Evolutionary conservation across 2,888 invertebrate species (phyloP).

Genomic region (Petrolisthes manimaculis): DNA sequence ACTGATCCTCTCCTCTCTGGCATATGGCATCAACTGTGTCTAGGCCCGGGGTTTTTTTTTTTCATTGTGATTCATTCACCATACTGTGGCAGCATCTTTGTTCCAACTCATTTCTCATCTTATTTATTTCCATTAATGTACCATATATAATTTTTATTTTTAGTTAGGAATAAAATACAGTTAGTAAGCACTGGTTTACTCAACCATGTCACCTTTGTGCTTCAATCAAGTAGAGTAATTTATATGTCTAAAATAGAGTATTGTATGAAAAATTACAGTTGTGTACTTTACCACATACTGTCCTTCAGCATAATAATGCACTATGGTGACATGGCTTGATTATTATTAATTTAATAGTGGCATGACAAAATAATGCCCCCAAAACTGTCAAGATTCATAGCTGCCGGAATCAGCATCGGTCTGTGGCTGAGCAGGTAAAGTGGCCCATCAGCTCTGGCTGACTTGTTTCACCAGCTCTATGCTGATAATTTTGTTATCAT

Average conservation of each 20-base stretch:
- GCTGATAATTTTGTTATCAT: conserved; percentile 47
- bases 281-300: not conserved
- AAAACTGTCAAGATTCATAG: conserved; percentile 51
- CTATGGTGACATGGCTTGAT: conserved; percentile 55
- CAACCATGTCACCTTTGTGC: conserved; percentile 57
- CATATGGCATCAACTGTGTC: conserved; percentile 36
- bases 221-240: not conserved
- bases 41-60: not conserved
- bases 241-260: too few species aligned
- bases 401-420: conserved; percentile 63
- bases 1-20: conserved; percentile 44
- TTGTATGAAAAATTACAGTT: too few species aligned
- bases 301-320: conserved; percentile 13
- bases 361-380: conserved; percentile 57
- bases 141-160: conserved; percentile 27
- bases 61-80: conserved; percentile 42
- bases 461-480: conserved; percentile 49
- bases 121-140: conserved; percentile 42
- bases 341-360: conserved; percentile 50
- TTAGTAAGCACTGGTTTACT: conserved; percentile 60
- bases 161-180: conserved; percentile 43
- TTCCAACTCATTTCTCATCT: conserved; percentile 47
- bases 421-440: conserved; percentile 63
- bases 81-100: conserved; percentile 33
- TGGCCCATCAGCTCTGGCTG: conserved; percentile 58